These are phyloP conservation scores for Cladopsammia gracilis DNA, from an alignment of 64 coral and sea anemone genomes.

Conservation along the genomic window DNA sequence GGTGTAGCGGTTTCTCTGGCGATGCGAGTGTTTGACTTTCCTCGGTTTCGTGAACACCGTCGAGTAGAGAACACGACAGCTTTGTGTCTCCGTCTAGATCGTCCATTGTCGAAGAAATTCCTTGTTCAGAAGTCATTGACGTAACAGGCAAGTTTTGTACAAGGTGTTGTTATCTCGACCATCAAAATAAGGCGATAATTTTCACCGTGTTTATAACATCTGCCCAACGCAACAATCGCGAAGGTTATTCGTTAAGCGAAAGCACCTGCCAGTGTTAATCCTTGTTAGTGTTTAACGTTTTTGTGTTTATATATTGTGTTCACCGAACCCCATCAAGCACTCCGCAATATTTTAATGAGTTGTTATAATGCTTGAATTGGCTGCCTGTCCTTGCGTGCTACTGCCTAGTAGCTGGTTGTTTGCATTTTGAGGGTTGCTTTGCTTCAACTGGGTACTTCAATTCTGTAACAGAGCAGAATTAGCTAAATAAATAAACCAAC, in stretches of 20 bases:
- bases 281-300: neutral
- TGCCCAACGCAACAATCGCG: neutral
- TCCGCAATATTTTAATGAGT: neutral
- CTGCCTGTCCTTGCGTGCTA: too few species aligned
- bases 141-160: neutral
- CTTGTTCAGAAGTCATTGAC: neutral
- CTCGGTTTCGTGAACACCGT: neutral
- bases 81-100: neutral
- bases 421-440: too few species aligned
- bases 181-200: neutral
- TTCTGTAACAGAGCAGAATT: too few species aligned
- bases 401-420: too few species aligned
- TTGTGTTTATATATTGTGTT: neutral
- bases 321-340: neutral
- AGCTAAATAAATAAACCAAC: too few species aligned
- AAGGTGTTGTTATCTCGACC: neutral
- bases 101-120: neutral
- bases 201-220: neutral
- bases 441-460: too few species aligned
- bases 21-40: neutral
- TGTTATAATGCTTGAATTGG: too few species aligned
- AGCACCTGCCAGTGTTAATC: neutral
- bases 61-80: neutral
- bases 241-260: neutral
- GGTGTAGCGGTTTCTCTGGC: neutral